Conservation (phyloP, 2,888 invertebrate species). For the Uloborus plumipes region DNA sequence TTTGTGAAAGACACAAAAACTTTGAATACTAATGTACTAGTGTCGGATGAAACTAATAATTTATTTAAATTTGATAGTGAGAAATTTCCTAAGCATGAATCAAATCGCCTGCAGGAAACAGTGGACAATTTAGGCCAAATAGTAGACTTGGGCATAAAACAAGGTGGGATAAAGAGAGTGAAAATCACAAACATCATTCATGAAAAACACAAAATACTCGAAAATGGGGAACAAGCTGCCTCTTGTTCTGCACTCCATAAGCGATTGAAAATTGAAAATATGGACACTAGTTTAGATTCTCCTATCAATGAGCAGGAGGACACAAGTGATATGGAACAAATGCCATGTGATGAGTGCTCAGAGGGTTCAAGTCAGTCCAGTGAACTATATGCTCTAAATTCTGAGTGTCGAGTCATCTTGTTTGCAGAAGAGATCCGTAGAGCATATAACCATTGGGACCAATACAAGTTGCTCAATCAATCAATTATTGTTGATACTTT, state of each 20-base stretch:
- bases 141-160: constrained; percentile 73
- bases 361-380: constrained; percentile 51
- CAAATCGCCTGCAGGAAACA: constrained; percentile 70
- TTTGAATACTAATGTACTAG: constrained; percentile 75
- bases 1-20: constrained; percentile 77
- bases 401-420: constrained; percentile 42
- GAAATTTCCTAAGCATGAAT: constrained; percentile 75
- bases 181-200: constrained; percentile 74
- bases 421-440: constrained; percentile 68
- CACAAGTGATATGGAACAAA: constrained; percentile 41
- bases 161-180: constrained; percentile 72
- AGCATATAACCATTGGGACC: constrained; percentile 76
- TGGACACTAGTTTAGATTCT: constrained; percentile 41
- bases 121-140: constrained; percentile 72
- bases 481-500: constrained; percentile 77
- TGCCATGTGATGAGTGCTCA: constrained; percentile 42
- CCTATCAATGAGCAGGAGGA: constrained; percentile 68
- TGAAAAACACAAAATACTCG: constrained; percentile 68
- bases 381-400: constrained; percentile 43
- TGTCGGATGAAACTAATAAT: constrained; percentile 72
- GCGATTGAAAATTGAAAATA: constrained; percentile 68
- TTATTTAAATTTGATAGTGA: constrained; percentile 75
- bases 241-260: constrained; percentile 68
- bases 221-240: constrained; percentile 60
- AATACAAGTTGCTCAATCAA: constrained; percentile 75